Evolutionary conservation across 35 echinoderm and acorn worm species (phyloP).

Genomic region (Lytechinus pictus): DNA sequence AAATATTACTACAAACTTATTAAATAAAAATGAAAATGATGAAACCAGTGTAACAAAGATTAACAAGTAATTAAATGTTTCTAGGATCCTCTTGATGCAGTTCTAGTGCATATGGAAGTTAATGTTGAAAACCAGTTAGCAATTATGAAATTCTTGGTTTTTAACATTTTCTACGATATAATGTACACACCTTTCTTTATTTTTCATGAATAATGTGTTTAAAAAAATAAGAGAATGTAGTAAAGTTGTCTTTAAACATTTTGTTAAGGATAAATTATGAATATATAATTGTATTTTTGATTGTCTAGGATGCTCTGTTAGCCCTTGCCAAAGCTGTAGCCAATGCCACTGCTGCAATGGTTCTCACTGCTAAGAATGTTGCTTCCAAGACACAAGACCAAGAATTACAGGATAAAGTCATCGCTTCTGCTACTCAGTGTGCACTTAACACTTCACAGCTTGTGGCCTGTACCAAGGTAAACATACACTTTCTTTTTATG

Average conservation of each 20-base stretch:
- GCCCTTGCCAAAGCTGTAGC: constrained; percentile 86
- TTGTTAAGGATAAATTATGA: neutral
- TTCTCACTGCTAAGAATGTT: constrained; percentile 88
- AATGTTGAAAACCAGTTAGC: too few relatives aligned
- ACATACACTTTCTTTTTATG: neutral
- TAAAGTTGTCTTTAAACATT: neutral
- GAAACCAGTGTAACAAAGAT: too few relatives aligned
- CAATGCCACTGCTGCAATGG: constrained; percentile 89
- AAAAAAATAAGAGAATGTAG: neutral
- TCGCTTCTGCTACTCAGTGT: constrained; percentile 84
- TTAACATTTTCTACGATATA: too few relatives aligned
- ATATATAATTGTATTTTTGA: neutral
- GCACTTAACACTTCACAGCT: constrained; percentile 93
- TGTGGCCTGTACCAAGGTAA: constrained; percentile 95
- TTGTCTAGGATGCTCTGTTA: constrained; percentile 77
- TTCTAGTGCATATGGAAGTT: too few relatives aligned
- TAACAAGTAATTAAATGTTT: too few relatives aligned
- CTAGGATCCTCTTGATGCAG: too few relatives aligned
- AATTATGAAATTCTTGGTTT: too few relatives aligned
- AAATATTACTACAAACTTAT: neutral
- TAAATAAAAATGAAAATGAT: too few relatives aligned
- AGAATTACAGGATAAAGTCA: constrained; percentile 78
- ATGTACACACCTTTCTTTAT: too few relatives aligned
- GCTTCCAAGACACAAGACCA: constrained; percentile 81
- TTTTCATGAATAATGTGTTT: too few relatives aligned